These are phyloP conservation scores for Cepaea nemoralis DNA, from an alignment of 1,140 invertebrate genomes.

Conservation along the genomic window DNA sequence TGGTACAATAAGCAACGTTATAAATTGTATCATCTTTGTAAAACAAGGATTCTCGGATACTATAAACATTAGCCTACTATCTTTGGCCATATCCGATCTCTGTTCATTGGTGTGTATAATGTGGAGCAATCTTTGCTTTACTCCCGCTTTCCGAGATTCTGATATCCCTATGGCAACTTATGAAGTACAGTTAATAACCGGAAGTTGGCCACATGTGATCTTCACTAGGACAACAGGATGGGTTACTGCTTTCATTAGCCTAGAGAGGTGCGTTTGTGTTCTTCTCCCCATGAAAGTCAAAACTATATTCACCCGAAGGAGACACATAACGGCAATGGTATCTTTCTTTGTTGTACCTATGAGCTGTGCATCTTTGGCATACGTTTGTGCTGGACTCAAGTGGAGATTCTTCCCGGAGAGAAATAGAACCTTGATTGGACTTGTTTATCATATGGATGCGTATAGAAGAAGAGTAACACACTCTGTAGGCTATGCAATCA, in stretches of 20 bases:
- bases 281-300: conserved; percentile 22
- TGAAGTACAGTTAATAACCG: background rate
- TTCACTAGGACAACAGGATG: conserved; percentile 17
- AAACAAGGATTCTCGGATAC: conserved; percentile 13
- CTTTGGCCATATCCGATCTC: conserved; percentile 26
- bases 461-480: background rate
- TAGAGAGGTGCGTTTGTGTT: conserved; percentile 30
- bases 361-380: background rate
- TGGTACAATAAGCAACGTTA: conserved; percentile 12
- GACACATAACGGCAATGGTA: background rate
- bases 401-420: conserved; percentile 17
- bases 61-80: conserved; percentile 15
- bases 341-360: background rate
- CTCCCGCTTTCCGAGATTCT: background rate
- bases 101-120: background rate
- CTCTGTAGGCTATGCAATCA: background rate
- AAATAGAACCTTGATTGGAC: conserved; percentile 24
- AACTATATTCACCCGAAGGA: background rate
- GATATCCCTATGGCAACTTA: background rate
- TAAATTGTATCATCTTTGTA: conserved; percentile 24
- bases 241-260: conserved; percentile 23
- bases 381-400: background rate
- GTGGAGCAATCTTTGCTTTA: background rate
- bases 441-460: background rate
- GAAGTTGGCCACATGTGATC: conserved; percentile 12